Conservation (phyloP, 2,888 invertebrate genomes). For the Rotaria socialis region DNA sequence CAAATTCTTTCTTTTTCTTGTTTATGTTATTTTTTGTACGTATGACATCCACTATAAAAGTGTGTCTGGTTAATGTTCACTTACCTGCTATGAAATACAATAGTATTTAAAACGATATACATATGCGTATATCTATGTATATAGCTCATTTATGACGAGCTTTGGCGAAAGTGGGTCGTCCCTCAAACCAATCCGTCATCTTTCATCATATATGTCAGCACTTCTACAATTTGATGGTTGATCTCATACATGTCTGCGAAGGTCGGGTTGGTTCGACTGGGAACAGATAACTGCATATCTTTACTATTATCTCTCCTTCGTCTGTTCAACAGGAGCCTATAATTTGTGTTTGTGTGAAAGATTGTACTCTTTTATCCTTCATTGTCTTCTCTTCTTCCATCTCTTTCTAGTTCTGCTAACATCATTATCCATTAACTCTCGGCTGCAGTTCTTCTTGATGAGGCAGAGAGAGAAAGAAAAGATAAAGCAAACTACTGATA, state of each 20-base stretch:
- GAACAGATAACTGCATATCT: background rate
- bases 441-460: background rate
- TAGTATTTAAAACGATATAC: background rate
- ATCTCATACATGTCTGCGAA: background rate
- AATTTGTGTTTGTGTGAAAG: background rate
- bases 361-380: conserved; percentile 9
- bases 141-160: background rate
- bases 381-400: background rate
- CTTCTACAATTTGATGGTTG: background rate
- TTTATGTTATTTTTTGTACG: background rate
- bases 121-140: background rate
- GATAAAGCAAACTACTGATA: background rate
- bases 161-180: background rate
- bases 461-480: background rate
- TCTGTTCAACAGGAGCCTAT: background rate
- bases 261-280: background rate
- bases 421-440: conserved; percentile 7
- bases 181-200: background rate
- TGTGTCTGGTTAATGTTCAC: conserved; percentile 11
- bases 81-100: background rate
- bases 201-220: conserved; percentile 13
- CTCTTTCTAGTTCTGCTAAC: background rate
- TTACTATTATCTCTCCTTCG: background rate
- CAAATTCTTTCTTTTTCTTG: background rate
- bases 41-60: background rate